Evolutionary conservation across 2,797 vertebrate species (phyloP), one percentile per base, ranked within the genome.

Genomic region (Nothura maculosa): DNA sequence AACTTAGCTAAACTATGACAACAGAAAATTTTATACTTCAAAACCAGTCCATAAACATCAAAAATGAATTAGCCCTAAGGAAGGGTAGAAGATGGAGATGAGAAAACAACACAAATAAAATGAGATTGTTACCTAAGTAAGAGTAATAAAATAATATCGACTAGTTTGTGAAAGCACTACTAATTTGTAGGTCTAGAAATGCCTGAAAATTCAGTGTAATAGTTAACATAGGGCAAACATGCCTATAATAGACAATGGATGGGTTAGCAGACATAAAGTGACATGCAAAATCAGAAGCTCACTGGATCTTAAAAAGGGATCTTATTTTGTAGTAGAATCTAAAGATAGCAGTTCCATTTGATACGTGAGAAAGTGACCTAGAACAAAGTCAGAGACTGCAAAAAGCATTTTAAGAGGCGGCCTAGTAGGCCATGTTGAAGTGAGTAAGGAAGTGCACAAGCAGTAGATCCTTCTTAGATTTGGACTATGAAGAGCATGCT

Each of bases 251-350:
- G 19, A 52, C 45, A 66, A 43, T 40, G 11, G 70, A 52, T 17
- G 4, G 4, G 16, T 27, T 67, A 83, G 38, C 40, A 36, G 16
- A 17, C 38, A 75, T 36, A 85, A 81, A 87, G 38, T 12, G 73
- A 57, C 38, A 62, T 22, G 27, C 52, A 68, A 81, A 88, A 88
- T 18, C 3, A 60, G 63, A 83, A 73, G 3, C 1, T 81, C 43
- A 7, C 25, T 61, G 68, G 28, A 58, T 67, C 32, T 85, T 45
- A 67, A 75, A 54, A 85, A 47, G 27, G 4, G 10, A 43, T 6
- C 20, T n/a, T 2, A 18, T n/a, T 2, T 30, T 60, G 61, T 14
- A 22, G 3, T 66, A 27, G 1, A 30, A n/a, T 38, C 2, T 0
- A 52, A 90, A 63, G 15, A 2, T 30, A 91, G 10, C 5, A 50